Evolutionary conservation across 1,140 invertebrate genomes (phyloP), one percentile per base, ranked within the genome.

Genomic region (Subanguina moxae): DNA sequence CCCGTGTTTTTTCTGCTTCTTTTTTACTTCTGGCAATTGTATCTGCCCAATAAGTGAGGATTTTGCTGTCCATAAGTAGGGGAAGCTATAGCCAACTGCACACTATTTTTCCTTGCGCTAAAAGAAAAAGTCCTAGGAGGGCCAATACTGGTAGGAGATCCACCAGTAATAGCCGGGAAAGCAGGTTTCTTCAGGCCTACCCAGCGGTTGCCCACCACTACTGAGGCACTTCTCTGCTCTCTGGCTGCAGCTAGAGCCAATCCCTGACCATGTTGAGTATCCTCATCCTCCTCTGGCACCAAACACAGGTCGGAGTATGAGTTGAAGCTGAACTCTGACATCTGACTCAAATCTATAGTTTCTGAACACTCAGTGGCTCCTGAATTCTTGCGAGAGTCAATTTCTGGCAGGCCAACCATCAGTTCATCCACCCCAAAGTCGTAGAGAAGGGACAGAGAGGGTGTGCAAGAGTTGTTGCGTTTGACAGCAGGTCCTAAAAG

Each of bases 391-490:
- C 58, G n/a, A 32, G 3, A 30, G 7, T 28, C 48, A 52, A 52
- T 52, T 3, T 21, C 48, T 52, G n/a, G n/a, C 19, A 30, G 19
- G 3, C 23, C 17, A 5, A 32, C 3, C 8, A 32, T 61, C 3
- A 32, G 19, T 30, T 30, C 58, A 32, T 30, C 27, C 27, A 61
- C 57, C 8, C 27, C 42, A 57, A 64, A 64, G 42, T 64, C 62
- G 56, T 64, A 64, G 28, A 64, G 43, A 3, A 64, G n/a, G 17
- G 38, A 58, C n/a, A 64, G 27, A 23, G 62, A 64, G 62, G 62
- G 62, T 64, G 62, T 64, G n/a, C 61, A 64, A 64, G 62, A 64
- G 62, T 64, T 64, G 43, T 64, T 23, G 23, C 62, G 62, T 62
- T 21, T 27, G 23, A 56, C 25, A 64, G 5, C 3, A 61, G 21